A percentile compares a stretch with the other conserved stretches of the same genome.
Evolutionary conservation across 2,888 invertebrate species (phyloP).

Genomic region (Parapristionchus giblindavisi): DNA sequence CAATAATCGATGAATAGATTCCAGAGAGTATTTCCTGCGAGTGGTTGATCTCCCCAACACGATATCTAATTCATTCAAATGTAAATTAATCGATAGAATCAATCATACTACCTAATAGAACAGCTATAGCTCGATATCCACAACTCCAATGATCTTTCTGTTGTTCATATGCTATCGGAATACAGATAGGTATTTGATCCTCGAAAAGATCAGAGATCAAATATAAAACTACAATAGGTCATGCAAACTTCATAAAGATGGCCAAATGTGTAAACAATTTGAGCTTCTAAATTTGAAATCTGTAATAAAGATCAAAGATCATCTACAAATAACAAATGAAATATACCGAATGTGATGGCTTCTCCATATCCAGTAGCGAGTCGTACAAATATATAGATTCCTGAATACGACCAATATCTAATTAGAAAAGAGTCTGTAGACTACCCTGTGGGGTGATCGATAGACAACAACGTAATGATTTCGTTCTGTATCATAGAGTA

Average conservation of each 20-base stretch:
- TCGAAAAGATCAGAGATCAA: too few species aligned
- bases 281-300: constrained; percentile 1
- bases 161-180: not conserved
- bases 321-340: not conserved
- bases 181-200: not conserved
- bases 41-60: not conserved
- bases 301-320: not conserved
- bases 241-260: constrained; percentile 11
- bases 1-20: not conserved
- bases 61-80: not conserved
- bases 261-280: not conserved
- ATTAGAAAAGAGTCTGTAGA: not conserved
- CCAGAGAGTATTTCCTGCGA: not conserved
- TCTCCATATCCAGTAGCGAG: constrained; percentile 3
- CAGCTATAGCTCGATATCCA: constrained; percentile 28
- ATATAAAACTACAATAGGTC: too few species aligned
- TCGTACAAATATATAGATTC: not conserved
- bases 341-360: constrained; percentile 10
- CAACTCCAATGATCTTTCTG: constrained; percentile 31
- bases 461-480: constrained; percentile 26
- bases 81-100: not conserved
- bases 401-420: not conserved
- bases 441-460: not conserved
- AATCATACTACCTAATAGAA: not conserved
- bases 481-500: constrained; percentile 27